Conservation (phyloP, 2,797 vertebrate genomes). For the Chloroceryle inda region DNA sequence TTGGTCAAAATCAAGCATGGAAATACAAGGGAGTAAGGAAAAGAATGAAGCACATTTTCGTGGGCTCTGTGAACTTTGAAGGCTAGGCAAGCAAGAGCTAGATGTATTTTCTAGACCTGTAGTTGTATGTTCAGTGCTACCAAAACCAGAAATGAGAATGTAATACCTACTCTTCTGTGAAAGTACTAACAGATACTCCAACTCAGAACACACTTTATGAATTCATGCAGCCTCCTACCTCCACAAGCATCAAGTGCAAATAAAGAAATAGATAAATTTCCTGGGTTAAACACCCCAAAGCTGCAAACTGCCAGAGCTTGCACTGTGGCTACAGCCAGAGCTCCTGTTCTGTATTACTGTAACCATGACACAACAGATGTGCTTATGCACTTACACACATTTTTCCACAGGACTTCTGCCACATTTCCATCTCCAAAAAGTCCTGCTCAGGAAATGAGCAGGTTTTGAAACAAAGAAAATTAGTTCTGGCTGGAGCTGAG, state of each 20-base stretch:
- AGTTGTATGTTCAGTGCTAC: not conserved
- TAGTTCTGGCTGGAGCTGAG: not conserved
- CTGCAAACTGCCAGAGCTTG: not conserved
- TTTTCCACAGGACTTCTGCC: not conserved
- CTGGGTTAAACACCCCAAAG: not conserved
- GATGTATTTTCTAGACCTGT: not conserved
- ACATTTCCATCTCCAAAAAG: not conserved
- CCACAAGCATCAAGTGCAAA: not conserved
- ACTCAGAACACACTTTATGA: not conserved
- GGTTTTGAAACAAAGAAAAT: not conserved
- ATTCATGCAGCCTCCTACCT: not conserved
- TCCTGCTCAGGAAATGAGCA: not conserved
- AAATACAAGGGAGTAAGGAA: not conserved
- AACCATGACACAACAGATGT: not conserved
- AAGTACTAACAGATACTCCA: not conserved
- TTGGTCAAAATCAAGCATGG: not conserved
- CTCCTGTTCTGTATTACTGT: not conserved
- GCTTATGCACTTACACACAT: too few relatives aligned
- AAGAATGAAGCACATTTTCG: not conserved
- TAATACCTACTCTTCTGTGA: too few relatives aligned
- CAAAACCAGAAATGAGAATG: not conserved
- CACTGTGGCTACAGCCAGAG: not conserved
- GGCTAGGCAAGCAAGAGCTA: not conserved
- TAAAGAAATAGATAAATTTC: not conserved
- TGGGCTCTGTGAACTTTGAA: not conserved